Base-by-base conservation (phyloP, 2,113 vertebrate genomes). In the Trochalopteron elliotii region DNA sequence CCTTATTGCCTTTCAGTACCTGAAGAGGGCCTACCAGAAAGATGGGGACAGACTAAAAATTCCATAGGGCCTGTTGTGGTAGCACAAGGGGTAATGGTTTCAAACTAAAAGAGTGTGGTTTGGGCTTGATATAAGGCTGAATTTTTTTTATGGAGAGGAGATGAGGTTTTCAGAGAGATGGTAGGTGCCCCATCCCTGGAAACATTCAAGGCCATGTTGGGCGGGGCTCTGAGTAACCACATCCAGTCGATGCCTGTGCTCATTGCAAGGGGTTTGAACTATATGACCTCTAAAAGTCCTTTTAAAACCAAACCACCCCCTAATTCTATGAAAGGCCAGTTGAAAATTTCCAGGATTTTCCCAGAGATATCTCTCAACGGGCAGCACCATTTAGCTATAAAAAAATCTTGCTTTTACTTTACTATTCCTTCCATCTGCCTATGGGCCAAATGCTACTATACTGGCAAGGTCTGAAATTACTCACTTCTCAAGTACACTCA, bases 171-270 rank as follows among this genome's bases (percentile, higher is more conserved):
- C 20, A 47, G 33, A 40, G 25, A 56, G 14, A 4, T 69, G 12
- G 6, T 15, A 50, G 14, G 9, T 53, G 7, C 2, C 27, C 5
- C 13, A 23, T 52, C 9, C 22, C n/a, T 22, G 9, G 63, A 52
- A 60, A n/a, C 14, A 31, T 30, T 77, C 23, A 63, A 25, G 20
- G 11, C 30, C 16, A 42, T 19, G 23, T 31, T 61, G 19, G 24
- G 63, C 0, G 0, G 13, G 18, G 1, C 11, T 67, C 68, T 85
- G 31, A 35, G 24, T 1, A 68, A n/a, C 23, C 13, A 49, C 3
- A 9, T 35, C 2, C 22, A 25, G 30, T 25, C 49, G 21, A 44
- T 60, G 33, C 14, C 25, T 1, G 0, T 61, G 23, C 5, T 65
- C 2, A 1, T 35, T 42, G 18, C 12, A 30, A 25, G 3, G 3